Conservation (phyloP, 2,888 invertebrate species). For the Dichetophora obliterata region DNA sequence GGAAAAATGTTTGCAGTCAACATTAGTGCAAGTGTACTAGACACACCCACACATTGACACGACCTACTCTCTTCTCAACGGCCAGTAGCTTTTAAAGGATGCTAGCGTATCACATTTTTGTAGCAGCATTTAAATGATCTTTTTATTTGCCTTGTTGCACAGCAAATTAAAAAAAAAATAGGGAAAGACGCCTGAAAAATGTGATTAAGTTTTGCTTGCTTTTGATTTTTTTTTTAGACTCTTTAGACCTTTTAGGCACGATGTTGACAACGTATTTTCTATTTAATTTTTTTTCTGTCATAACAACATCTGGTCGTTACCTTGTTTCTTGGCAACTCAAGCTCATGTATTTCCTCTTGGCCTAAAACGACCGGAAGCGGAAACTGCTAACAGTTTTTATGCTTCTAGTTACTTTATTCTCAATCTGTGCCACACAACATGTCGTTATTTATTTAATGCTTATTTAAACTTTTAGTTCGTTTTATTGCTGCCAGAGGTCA, state of each 20-base stretch:
- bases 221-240: not conserved
- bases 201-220: not conserved
- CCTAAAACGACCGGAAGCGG: constrained; percentile 14
- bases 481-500: not conserved
- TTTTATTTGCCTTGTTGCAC: not conserved
- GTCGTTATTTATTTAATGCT: not conserved
- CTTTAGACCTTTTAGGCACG: not conserved
- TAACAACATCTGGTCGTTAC: not conserved
- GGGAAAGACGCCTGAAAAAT: not conserved
- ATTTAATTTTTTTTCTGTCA: too few relatives aligned
- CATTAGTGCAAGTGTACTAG: constrained; percentile 14
- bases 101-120: not conserved
- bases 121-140: not conserved
- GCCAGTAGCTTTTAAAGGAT: not conserved
- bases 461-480: not conserved
- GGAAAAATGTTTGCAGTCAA: constrained; percentile 21
- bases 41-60: not conserved
- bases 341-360: constrained; percentile 8
- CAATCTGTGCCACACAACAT: not conserved
- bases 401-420: not conserved
- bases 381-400: not conserved
- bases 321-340: not conserved
- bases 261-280: not conserved
- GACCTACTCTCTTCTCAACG: not conserved
- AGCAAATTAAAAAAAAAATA: not conserved